Conservation (phyloP, 1,140 invertebrate genomes). For the Latrodectus geometricus region DNA sequence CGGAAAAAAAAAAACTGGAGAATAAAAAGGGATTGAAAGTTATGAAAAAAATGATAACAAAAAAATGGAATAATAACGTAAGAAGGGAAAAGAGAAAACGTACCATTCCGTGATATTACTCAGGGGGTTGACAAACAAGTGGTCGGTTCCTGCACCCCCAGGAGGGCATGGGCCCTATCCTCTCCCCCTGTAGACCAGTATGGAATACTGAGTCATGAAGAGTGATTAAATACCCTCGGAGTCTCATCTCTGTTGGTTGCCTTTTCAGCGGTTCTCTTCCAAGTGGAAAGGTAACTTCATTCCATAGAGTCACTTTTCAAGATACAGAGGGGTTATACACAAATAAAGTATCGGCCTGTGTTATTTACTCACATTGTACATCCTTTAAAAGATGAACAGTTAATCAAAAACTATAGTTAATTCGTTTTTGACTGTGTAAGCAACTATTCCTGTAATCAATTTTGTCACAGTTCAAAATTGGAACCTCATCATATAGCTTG, state of each 20-base stretch:
- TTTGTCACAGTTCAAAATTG: too few species aligned
- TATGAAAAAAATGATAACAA: slow-evolving; percentile 13
- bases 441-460: too few species aligned
- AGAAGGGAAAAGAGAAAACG: neutral
- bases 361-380: too few species aligned
- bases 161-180: neutral
- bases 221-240: slow-evolving; percentile 50
- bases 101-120: slow-evolving; percentile 53
- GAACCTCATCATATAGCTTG: too few species aligned
- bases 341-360: too few species aligned
- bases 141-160: neutral
- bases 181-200: neutral
- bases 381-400: too few species aligned
- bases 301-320: too few species aligned
- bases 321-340: too few species aligned
- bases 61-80: slow-evolving; percentile 12
- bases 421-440: too few species aligned
- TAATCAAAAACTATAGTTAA: too few species aligned
- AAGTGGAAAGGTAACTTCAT: too few species aligned
- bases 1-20: neutral
- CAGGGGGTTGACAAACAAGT: slow-evolving; percentile 57
- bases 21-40: slow-evolving; percentile 39
- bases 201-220: slow-evolving; percentile 36
- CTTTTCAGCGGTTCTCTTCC: slow-evolving; percentile 33
- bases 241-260: slow-evolving; percentile 1